Conservation (phyloP, 2,113 vertebrate genomes). For the Eonycteris spelaea region DNA sequence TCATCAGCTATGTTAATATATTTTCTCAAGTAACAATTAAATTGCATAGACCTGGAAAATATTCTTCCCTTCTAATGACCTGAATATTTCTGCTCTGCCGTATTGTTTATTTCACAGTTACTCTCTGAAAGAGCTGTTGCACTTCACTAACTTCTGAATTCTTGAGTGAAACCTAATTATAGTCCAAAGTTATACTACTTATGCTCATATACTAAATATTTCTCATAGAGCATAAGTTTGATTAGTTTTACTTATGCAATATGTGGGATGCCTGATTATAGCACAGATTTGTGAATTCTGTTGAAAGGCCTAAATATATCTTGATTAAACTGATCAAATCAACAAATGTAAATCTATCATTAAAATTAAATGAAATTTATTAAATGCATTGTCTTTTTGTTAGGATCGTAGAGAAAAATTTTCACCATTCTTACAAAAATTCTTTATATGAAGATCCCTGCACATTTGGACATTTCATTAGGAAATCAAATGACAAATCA, state of each 20-base stretch:
- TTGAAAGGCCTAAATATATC: background rate
- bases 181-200: background rate
- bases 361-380: background rate
- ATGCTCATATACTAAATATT: background rate
- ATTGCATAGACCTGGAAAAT: background rate
- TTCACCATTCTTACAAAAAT: background rate
- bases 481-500: background rate
- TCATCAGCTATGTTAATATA: background rate
- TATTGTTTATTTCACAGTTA: background rate
- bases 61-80: background rate
- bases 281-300: background rate
- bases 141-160: background rate
- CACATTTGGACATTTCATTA: background rate
- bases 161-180: background rate
- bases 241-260: background rate
- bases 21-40: background rate
- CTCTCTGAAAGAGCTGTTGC: background rate
- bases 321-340: background rate
- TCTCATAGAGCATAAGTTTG: background rate
- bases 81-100: background rate
- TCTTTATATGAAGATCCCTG: accelerated
- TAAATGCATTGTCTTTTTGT: background rate
- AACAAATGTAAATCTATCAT: background rate
- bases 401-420: background rate
- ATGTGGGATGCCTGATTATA: background rate